Conservation (phyloP, 2,113 vertebrate genomes). For the Xiphias gladius region DNA sequence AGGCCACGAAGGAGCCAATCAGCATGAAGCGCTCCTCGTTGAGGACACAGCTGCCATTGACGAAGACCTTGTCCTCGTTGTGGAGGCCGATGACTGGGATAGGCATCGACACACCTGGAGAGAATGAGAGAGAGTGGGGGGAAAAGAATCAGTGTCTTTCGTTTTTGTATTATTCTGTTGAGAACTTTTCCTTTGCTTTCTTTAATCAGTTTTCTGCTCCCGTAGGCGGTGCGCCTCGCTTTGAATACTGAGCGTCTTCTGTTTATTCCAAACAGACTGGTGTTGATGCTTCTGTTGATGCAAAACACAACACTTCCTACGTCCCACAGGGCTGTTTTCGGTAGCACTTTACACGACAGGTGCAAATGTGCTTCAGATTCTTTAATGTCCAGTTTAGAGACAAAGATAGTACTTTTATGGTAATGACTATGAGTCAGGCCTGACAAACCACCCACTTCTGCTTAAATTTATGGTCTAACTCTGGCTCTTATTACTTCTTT, state of each 20-base stretch:
- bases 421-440: too few relatives aligned
- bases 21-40: constrained; percentile 97
- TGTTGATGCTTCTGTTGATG: too few relatives aligned
- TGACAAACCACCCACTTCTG: too few relatives aligned
- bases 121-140: background rate
- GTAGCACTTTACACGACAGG: background rate
- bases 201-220: background rate
- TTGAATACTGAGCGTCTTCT: background rate
- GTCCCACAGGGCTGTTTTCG: too few relatives aligned
- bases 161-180: background rate
- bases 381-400: too few relatives aligned
- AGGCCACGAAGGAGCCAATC: constrained; percentile 97
- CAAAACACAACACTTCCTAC: too few relatives aligned
- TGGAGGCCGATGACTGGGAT: constrained; percentile 96
- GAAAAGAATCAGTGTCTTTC: background rate
- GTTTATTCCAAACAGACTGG: too few relatives aligned
- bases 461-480: too few relatives aligned
- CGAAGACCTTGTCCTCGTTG: constrained; percentile 93
- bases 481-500: too few relatives aligned
- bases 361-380: too few relatives aligned
- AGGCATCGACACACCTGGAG: constrained; percentile 92
- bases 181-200: background rate
- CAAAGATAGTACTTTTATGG: too few relatives aligned
- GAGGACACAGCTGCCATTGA: constrained; percentile 92
- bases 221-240: background rate